phyloP scores from a whole-genome alignment of 2,113 vertebrate species.

The Mellivora capensis region DNA sequence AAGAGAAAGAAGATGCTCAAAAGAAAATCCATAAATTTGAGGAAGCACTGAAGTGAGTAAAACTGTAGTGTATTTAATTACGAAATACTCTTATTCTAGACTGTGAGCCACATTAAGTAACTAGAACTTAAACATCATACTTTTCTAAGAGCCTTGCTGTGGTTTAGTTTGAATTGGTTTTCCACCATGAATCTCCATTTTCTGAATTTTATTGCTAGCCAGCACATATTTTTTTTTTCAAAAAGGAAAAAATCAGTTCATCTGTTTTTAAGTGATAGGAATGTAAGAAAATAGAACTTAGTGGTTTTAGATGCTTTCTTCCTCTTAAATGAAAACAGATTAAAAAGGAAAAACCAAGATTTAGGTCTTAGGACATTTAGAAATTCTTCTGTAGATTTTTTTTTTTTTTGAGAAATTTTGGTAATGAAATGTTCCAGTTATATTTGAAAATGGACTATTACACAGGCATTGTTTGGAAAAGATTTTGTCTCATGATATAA shows the following conservation, averaged over 20 bases:
- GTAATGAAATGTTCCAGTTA: neutral
- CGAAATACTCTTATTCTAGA: neutral
- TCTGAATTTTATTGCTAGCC: conserved; percentile 39
- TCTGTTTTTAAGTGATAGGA: conserved; percentile 52
- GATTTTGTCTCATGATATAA: neutral
- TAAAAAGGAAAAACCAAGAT: neutral
- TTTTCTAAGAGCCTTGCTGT: neutral
- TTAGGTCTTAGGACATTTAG: neutral
- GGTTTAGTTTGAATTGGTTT: conserved; percentile 7
- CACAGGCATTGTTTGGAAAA: neutral
- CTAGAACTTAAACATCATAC: neutral
- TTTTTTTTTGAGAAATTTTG: neutral
- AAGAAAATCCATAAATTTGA: conserved; percentile 80
- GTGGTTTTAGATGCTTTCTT: conserved; percentile 37
- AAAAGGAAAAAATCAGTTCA: neutral
- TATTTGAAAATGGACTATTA: conserved; percentile 12
- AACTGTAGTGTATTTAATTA: neutral
- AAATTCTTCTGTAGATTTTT: conserved; percentile 3
- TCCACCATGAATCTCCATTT: neutral
- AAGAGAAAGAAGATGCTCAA: conserved; percentile 75
- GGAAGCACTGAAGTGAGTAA: conserved; percentile 82
- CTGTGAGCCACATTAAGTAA: neutral
- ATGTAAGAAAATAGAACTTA: conserved; percentile 32
- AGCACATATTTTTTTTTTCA: neutral
- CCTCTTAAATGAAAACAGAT: neutral